Evolutionary conservation across 2,797 vertebrate genomes (phyloP).

Genomic region (Margarornis squamiger): DNA sequence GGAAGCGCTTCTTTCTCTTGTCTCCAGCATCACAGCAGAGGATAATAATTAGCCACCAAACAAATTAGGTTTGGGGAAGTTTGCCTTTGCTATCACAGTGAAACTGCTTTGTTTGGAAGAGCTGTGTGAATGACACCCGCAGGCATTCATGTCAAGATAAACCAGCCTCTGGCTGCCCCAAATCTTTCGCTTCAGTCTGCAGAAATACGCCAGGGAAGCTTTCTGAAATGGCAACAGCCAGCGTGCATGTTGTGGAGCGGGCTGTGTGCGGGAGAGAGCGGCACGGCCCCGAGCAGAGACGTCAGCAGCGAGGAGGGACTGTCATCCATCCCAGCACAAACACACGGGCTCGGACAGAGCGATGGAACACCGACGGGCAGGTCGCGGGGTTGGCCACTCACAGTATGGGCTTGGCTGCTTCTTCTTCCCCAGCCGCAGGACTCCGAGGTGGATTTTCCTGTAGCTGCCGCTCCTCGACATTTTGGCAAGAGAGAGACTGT

Average conservation of each 20-base stretch:
- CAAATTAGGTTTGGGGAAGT: not conserved
- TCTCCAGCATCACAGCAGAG: not conserved
- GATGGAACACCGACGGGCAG: not conserved
- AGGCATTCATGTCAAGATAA: not conserved
- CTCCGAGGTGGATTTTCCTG: not conserved
- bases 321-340: not conserved
- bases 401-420: not conserved
- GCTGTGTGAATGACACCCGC: accelerated
- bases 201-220: not conserved
- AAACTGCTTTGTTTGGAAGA: slow-evolving; percentile 21
- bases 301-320: not conserved
- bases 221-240: not conserved
- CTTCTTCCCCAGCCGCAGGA: not conserved
- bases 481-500: not conserved
- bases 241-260: not conserved
- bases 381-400: not conserved
- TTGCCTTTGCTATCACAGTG: not conserved
- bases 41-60: slow-evolving; percentile 13
- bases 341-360: not conserved
- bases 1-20: not conserved
- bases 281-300: slow-evolving; percentile 12
- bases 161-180: not conserved
- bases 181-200: not conserved
- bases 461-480: not conserved
- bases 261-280: not conserved